These are phyloP conservation scores for Rhipidura dahli DNA, from an alignment of 2,113 vertebrate species.

Conservation along the genomic window DNA sequence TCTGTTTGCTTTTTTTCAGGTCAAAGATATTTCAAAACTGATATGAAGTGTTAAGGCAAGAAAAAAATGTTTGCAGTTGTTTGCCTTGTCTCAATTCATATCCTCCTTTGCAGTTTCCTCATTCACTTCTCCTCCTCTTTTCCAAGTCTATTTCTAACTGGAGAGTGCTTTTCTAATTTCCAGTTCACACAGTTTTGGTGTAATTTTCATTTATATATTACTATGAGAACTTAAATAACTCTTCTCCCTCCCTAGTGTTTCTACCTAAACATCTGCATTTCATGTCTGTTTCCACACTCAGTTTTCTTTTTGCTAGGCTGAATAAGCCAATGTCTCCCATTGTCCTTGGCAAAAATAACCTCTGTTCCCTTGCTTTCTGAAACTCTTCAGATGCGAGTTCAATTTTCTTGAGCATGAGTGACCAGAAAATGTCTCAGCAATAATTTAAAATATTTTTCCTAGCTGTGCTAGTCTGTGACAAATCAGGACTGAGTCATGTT, in stretches of 20 bases:
- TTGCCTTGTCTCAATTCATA: not conserved
- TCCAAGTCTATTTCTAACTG: not conserved
- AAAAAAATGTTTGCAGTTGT: not conserved
- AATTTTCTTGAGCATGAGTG: not conserved
- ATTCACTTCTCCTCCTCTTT: not conserved
- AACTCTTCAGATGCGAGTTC: not conserved
- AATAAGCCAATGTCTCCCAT: not conserved
- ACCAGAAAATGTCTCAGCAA: not conserved
- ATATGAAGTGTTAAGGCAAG: not conserved
- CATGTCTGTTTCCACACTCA: not conserved
- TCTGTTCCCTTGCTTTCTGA: not conserved
- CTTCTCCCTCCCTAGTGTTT: not conserved
- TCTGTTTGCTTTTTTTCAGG: not conserved
- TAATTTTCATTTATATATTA: not conserved
- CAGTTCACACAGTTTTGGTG: not conserved
- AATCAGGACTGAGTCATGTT: not conserved
- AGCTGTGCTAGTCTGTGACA: not conserved
- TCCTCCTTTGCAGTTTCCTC: not conserved
- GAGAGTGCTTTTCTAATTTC: not conserved
- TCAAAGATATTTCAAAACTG: not conserved
- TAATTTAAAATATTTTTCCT: not conserved
- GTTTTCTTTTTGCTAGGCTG: not conserved
- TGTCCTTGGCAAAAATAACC: not conserved
- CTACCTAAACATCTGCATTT: not conserved
- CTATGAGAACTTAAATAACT: not conserved